Percentiles rank a stretch among this genome's conserved stretches.
Evolutionary conservation across 23 tunicate species (phyloP).

Genomic region (Trididemnum nubilum): DNA sequence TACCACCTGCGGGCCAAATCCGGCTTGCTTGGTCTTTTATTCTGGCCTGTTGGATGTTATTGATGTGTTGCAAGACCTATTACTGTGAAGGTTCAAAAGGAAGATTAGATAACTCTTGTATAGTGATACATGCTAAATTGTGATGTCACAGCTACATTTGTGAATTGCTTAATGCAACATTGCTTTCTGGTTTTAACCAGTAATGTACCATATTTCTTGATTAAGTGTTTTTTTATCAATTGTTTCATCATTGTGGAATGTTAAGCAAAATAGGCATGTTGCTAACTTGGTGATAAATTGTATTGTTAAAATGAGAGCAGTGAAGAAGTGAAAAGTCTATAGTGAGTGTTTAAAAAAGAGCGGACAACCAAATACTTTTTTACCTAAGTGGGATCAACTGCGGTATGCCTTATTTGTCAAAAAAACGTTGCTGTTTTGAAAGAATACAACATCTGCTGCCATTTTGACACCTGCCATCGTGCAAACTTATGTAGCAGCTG

Average conservation of each 20-base stretch:
- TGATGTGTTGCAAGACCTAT: no score
- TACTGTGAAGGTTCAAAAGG: no score
- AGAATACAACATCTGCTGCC: not conserved
- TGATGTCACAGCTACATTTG: not conserved
- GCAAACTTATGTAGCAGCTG: not conserved
- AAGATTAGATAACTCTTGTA: no score
- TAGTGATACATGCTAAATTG: no score
- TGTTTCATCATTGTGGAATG: not conserved
- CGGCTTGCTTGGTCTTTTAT: no score
- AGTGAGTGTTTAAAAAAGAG: conserved; percentile 31
- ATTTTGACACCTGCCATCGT: not conserved
- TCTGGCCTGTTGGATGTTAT: no score
- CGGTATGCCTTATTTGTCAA: not conserved
- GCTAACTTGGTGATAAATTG: not conserved
- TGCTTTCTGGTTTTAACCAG: not conserved
- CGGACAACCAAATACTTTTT: conserved; percentile 23
- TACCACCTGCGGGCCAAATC: no score
- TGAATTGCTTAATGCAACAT: not conserved
- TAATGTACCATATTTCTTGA: not conserved
- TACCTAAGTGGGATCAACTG: conserved; percentile 16
- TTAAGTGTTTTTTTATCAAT: not conserved
- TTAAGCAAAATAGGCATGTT: not conserved
- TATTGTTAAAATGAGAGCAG: not conserved
- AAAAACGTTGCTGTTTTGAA: not conserved
- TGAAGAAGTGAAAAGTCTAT: conserved; percentile 31